Conservation (phyloP, 2,113 vertebrate genomes). For the Indicator maculatus region DNA sequence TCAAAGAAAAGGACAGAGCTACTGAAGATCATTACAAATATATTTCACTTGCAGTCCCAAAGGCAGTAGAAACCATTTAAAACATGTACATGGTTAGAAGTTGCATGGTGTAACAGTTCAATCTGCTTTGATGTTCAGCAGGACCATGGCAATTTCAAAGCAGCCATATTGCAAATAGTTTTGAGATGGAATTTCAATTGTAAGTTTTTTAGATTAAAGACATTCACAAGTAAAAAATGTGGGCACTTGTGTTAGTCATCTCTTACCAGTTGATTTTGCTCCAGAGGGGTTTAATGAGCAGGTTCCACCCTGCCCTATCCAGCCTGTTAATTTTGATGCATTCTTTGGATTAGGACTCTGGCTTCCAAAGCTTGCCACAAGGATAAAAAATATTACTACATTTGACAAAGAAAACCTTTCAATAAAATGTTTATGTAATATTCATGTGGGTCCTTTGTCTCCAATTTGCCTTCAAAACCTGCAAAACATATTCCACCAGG, state of each 20-base stretch:
- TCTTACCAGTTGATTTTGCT: neutral
- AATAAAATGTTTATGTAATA: constrained; percentile 40
- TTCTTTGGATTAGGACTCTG: neutral
- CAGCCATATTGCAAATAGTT: neutral
- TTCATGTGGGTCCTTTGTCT: constrained; percentile 31
- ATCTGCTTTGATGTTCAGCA: neutral
- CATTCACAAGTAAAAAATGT: neutral
- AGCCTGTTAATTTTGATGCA: neutral
- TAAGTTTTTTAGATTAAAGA: neutral
- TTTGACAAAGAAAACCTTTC: constrained; percentile 42
- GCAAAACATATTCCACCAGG: constrained; percentile 7
- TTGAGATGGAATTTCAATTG: neutral
- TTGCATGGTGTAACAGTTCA: neutral
- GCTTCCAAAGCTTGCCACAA: neutral
- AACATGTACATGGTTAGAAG: neutral
- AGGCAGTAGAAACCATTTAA: neutral
- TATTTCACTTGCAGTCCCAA: neutral
- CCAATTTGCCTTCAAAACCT: constrained; percentile 33
- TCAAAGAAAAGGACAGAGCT: neutral
- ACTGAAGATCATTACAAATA: neutral
- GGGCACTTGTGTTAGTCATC: neutral
- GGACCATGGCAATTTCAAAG: neutral
- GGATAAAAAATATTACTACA: neutral
- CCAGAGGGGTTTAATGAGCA: neutral
- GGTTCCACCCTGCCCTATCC: neutral